Evolutionary conservation across 2,113 vertebrate genomes (phyloP), one percentile per base, ranked within the genome.

Genomic region (Uria lomvia): DNA sequence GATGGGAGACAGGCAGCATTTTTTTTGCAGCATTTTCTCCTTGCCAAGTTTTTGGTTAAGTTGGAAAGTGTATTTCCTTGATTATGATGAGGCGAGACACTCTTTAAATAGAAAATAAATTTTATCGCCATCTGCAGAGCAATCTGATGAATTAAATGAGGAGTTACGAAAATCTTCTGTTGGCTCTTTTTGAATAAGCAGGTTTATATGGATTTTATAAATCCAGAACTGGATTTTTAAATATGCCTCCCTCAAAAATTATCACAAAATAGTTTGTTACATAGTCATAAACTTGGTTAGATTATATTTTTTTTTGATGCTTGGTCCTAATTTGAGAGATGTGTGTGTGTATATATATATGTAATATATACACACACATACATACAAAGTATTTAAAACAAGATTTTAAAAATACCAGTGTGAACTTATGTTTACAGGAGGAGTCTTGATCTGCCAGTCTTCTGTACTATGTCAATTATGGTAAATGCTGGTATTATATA

Each of bases 101-200:
- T 94, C 94, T 96, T 94, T 79, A 94, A 95, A 91, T 96, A 91
- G 94, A 93, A 95, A 95, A 92, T 78, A 82, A 84, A 75, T 94
- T 86, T 90, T 96, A 93, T 58, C 0, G 45, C 93, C 95, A 96
- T 96, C 93, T 95, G 91, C 85, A 94, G 92, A 95, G 88, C 79
- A 94, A 91, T 84, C 73, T 83, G 92, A 95, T 86, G 29, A 89
- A 94, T 94, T 91, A 90, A 92, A 91, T 67, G 77, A 92, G 76
- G 74, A 95, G 40, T 88, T 91, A 83, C 3, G 22, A 80, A 88
- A 95, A 42, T 76, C 83, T 53, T 86, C 76, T 74, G 53, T 58
- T 85, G 82, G 38, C 56, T 58, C 38, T 71, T 80, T 91, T 62
- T 80, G 74, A 95, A 90, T 92, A 91, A 76, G 27, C 32, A 8